Percentiles rank a stretch among this genome's conserved stretches.
phyloP scores from a whole-genome alignment of 2,113 vertebrate genomes.

The Callionymus lyra region DNA sequence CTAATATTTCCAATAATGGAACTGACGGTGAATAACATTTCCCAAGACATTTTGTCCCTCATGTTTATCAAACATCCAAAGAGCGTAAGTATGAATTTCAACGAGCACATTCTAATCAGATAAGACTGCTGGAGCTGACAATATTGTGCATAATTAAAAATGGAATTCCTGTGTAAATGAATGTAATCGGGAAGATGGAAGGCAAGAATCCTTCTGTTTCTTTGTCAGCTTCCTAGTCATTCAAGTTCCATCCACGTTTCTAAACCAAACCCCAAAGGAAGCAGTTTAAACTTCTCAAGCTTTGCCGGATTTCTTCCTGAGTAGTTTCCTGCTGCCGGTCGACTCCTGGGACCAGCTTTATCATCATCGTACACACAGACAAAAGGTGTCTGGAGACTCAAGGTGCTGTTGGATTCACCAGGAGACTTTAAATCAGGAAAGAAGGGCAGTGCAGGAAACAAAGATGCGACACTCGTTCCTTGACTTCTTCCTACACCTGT shows the following conservation, averaged over 20 bases:
- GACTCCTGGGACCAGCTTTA: constrained; percentile 22
- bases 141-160: too few relatives aligned
- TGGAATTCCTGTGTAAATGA: too few relatives aligned
- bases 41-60: too few relatives aligned
- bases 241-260: constrained; percentile 3
- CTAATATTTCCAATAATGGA: too few relatives aligned
- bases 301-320: constrained; percentile 10
- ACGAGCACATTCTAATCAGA: too few relatives aligned
- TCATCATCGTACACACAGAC: constrained; percentile 7
- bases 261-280: constrained; percentile 21
- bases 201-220: too few relatives aligned
- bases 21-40: too few relatives aligned
- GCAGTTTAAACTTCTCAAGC: constrained; percentile 26
- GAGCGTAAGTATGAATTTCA: too few relatives aligned
- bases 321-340: constrained; percentile 18
- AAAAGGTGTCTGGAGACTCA: too few relatives aligned
- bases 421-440: constrained; percentile 4
- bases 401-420: constrained; percentile 5
- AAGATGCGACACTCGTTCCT: constrained; percentile 13
- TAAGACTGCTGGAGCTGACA: too few relatives aligned
- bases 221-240: constrained; percentile 2
- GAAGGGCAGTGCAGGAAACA: background rate
- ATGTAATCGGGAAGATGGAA: too few relatives aligned
- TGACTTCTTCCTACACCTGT: constrained; percentile 8
- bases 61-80: too few relatives aligned